Base-by-base conservation (phyloP, 2,888 invertebrate genomes). In the Thecophora atra region DNA sequence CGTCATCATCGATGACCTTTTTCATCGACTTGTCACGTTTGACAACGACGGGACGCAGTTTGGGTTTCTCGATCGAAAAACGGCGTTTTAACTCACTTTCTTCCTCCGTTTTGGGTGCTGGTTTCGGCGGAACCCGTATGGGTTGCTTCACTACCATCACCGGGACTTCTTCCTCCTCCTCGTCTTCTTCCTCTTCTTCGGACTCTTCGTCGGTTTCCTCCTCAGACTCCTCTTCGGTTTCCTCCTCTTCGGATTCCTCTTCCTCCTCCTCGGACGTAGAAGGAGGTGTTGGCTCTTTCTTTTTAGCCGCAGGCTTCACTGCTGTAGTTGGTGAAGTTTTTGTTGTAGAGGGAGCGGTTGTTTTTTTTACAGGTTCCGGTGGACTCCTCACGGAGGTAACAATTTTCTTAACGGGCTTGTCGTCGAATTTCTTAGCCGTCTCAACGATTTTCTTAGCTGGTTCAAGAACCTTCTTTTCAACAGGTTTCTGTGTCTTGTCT, bases 31-130 rank as follows among this genome's bases (percentile, higher is more conserved):
- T 85, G 73, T 85, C 84, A 68, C 85, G 83, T 75, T 84, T 85
- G 66, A 85, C 83, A 72, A 81, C 81, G 71, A 84, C 85, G 71
- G 82, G 82, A 52, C 84, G 82, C 73, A 83, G 79, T 78, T 85
- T 85, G 70, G 85, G 85, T 79, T 85, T 85, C 80, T 85, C 86
- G 76, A 81, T 70, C 73, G 85, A 82, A 76, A 85, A 84, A 79
- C 85, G 85, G 68, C 84, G 81, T 79, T 79, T 81, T 75, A 83
- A 83, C 82, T 86, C 85, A 79, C 84, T 84, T 82, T 83, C 81
- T 66, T 82, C 83, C 78, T 79, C 78, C 44, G 78, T 76, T 76
- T 83, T 82, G 76, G 42, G 63, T 62, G 72, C 21, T 42, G 71
- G 28, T 63, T 63, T 47, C 67, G 65, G 21, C 51, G 69, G 28